Conservation (phyloP, 92 coral and sea anemone genomes). For the Hydrozoanthus gracilis region DNA sequence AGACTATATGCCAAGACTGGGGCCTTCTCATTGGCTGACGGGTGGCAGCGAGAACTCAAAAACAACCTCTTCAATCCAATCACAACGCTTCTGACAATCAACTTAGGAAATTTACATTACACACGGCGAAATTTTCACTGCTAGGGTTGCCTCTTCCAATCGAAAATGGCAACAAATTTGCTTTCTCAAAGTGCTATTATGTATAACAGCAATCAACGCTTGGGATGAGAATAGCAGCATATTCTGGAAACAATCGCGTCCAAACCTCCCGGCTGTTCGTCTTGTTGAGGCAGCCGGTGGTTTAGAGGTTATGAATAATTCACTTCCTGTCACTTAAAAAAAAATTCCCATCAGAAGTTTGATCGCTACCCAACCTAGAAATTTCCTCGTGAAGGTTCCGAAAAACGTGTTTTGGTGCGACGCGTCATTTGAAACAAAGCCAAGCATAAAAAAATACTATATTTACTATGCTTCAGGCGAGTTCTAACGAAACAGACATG, state of each 20-base stretch:
- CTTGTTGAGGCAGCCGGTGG: constrained; percentile 43
- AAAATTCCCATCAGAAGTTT: constrained; percentile 19
- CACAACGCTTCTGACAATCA: constrained; percentile 20
- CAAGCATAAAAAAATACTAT: not conserved
- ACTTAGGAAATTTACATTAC: constrained; percentile 42
- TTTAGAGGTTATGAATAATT: constrained; percentile 41
- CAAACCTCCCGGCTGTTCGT: constrained; percentile 37
- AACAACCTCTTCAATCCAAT: constrained; percentile 40
- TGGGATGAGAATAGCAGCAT: constrained; percentile 12
- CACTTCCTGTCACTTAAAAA: constrained; percentile 48
- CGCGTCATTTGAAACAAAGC: not conserved
- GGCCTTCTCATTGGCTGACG: constrained; percentile 29
- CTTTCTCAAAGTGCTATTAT: constrained; percentile 14
- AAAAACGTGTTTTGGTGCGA: not conserved
- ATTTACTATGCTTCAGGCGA: not conserved
- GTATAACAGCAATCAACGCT: constrained; percentile 37
- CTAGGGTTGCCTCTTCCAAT: constrained; percentile 38
- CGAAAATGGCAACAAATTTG: not conserved
- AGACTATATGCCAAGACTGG: constrained; percentile 36
- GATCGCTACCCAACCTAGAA: constrained; percentile 20
- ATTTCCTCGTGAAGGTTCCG: not conserved
- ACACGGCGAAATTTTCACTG: constrained; percentile 31
- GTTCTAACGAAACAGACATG: not conserved
- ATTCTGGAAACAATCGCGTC: not conserved
- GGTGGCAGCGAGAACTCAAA: constrained; percentile 24